Evolutionary conservation across 2,113 vertebrate species (phyloP), one percentile per base, ranked within the genome.

Genomic region (Megaceryle maxima): DNA sequence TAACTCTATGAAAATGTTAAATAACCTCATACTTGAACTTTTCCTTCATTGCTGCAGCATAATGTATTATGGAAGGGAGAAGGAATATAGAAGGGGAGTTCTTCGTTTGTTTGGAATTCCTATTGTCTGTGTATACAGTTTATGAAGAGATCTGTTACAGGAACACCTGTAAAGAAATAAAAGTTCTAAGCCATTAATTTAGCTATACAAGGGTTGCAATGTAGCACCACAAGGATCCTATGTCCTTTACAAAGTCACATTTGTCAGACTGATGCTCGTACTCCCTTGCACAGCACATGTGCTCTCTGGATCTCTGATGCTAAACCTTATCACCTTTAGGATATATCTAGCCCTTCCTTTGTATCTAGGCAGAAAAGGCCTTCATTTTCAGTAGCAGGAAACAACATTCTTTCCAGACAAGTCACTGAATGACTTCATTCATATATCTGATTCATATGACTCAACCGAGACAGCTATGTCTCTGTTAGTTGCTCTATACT

Each of bases 231-330:
- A 46, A 77, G 43, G 78, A 68, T 63, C 6, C 7, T 46, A 10
- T 22, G 10, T 44, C 64, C 48, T 90, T 90, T 84, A 51, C 43
- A 79, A 87, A 50, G 25, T 60, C 74, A 21, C 2, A 1, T 82
- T 89, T 70, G 66, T 79, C 78, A 87, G 56, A 57, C 16, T 63
- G n/a, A 69, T 57, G 24, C 84, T 14, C 82, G 41, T 35, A 15
- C 44, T 85, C n/a, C 10, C 10, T 78, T 41, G 19, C 13, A 72
- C 4, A 79, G 26, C 33, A 70, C 5, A 13, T 0, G 0, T 19
- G 43, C 10, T 67, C 7, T 13, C 44, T 46, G 35, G 21, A 24
- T 88, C 51, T 43, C 74, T 67, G 17, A 60, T 14, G 44, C 15
- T 31, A 66, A 73, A 18, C 16, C 16, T 68, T 60, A 83, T 35